Base-by-base conservation (phyloP, 2,113 vertebrate species). In the Nanorana parkeri region DNA sequence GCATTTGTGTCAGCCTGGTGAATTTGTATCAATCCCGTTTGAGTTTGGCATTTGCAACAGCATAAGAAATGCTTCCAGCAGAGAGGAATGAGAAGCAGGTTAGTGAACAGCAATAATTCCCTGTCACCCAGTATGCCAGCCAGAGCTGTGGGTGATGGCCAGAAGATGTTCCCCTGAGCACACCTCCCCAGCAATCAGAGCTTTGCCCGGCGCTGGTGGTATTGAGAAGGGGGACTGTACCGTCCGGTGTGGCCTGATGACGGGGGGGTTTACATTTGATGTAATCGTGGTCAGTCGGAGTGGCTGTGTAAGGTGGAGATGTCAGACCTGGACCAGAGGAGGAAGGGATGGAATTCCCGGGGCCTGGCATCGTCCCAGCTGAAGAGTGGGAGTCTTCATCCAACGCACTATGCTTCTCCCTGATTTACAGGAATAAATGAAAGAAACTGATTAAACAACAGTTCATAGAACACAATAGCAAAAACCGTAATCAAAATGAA, bases 271-370 rank as follows among this genome's bases (percentile, higher is more conserved):
- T 99, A 96, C 98, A 96, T 96, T 99, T 99, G 96, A 96, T 95
- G 97, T 99, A 99, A 98, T 99, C 97, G 89, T 99, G 98, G 97
- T 99, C 98, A 96, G 97, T 96, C 89, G 97, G 98, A 93, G 97
- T 96, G 92, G 96, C 96, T 95, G 94, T 95, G 91, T 98, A 98
- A 93, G 95, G 95, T 94, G 97, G 96, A 89, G 97, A 98, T 93
- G 96, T 96, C 96, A 98, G 95, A 98, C 98, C 98, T 98, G 96
- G 96, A 89, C 95, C 95, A 1, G 92, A 96, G 86, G 95, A 96
- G 32, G 92, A 92, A 24, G 94, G 95, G 17, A 93, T 92, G 86
- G 95, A 94, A 87, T 94, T 90, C 91, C 93, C 90, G 86, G 94
- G 87, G 91, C 92, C 90, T 4, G 90, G 92, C 86, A 94, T 91